phyloP scores from a whole-genome alignment of 2,113 vertebrate genomes.

The Melanerpes aurifrons region DNA sequence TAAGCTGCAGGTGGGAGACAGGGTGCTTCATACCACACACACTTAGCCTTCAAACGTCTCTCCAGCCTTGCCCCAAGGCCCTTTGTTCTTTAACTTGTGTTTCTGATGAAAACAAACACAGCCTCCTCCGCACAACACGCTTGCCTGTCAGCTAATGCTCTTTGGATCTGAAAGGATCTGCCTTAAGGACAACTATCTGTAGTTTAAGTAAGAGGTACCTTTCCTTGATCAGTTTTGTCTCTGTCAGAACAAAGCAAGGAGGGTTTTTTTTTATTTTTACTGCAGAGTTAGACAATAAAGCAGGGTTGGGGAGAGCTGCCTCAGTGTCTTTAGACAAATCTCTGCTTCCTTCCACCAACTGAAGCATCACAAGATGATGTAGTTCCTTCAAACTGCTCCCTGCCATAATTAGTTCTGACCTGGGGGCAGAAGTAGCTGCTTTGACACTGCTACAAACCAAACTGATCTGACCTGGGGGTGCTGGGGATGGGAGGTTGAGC shows the following conservation, averaged over 20 bases:
- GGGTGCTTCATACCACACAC: not conserved
- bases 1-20: not conserved
- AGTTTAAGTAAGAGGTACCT: not conserved
- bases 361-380: constrained; percentile 43
- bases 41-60: not conserved
- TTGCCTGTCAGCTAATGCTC: not conserved
- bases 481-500: no score
- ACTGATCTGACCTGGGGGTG: not conserved
- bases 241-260: not conserved
- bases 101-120: not conserved
- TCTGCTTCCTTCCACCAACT: constrained; percentile 12
- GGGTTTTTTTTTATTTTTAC: not conserved
- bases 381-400: constrained; percentile 41
- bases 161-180: not conserved
- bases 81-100: not conserved
- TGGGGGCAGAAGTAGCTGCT: constrained; percentile 39
- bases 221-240: not conserved
- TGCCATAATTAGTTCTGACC: not conserved
- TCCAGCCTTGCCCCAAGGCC: not conserved
- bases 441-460: constrained; percentile 68
- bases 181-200: not conserved
- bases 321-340: constrained; percentile 22
- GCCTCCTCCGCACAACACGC: not conserved
- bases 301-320: not conserved
- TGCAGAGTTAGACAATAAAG: not conserved